phyloP scores from a whole-genome alignment of 2,797 vertebrate species.

The Leptoclinus maculatus region DNA sequence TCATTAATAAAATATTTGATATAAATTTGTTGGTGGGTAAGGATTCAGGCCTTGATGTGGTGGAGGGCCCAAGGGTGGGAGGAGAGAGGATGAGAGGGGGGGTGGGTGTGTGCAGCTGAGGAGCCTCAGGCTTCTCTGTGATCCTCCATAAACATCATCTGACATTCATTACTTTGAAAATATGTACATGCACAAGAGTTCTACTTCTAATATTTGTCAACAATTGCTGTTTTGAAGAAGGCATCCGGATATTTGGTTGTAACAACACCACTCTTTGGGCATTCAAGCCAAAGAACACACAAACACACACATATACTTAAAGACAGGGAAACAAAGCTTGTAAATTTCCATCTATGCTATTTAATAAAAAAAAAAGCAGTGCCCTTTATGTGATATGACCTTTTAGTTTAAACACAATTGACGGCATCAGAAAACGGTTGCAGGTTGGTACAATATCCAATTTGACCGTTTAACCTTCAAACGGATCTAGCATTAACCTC shows the following conservation, averaged over 20 bases:
- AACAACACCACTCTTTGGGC: constrained; percentile 4
- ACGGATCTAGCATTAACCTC: constrained; percentile 53
- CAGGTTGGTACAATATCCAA: constrained; percentile 56
- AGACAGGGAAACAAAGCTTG: background rate
- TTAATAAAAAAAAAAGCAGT: constrained; percentile 35
- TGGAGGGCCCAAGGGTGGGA: constrained; percentile 61
- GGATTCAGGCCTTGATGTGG: constrained; percentile 70
- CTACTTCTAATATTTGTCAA: constrained; percentile 68
- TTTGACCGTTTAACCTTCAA: constrained; percentile 63
- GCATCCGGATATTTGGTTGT: constrained; percentile 31
- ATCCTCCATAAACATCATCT: constrained; percentile 73
- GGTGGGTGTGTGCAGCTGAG: constrained; percentile 65
- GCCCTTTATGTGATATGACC: constrained; percentile 45
- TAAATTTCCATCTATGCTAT: constrained; percentile 36
- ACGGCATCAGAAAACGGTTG: constrained; percentile 33
- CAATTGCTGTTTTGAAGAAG: constrained; percentile 47
- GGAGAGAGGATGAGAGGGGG: constrained; percentile 53
- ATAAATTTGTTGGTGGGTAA: constrained; percentile 76
- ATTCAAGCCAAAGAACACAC: constrained; percentile 7
- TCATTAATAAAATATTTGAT: constrained; percentile 82
- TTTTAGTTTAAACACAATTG: constrained; percentile 47
- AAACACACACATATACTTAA: background rate
- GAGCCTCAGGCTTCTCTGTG: constrained; percentile 65
- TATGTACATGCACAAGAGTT: constrained; percentile 60
- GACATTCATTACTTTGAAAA: constrained; percentile 70